Base-by-base conservation (phyloP, 2,797 vertebrate genomes). In the Mormyrus hasselquistii region DNA sequence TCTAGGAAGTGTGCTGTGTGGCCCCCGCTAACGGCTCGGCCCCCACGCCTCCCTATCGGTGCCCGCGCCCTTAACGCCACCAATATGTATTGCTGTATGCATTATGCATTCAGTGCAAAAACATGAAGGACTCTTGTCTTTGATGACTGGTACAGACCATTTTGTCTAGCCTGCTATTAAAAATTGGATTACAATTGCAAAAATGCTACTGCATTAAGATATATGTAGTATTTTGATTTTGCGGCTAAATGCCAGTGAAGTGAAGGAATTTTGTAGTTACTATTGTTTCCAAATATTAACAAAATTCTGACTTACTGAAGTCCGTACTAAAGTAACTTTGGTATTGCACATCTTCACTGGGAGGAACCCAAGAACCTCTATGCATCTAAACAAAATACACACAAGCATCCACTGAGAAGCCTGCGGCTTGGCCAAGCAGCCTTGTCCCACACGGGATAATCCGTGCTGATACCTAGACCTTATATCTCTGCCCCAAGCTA, bases 361-460 rank as follows among this genome's bases (percentile, higher is more conserved):
- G 57, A 62, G n/a, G n/a, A 62, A 62, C 57, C n/a, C n/a, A 62
- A 8, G 57, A 62, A 9, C n/a, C 57, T 62, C n/a, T 62, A 62
- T 62, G 2, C 88, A 90, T 92, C 90, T 88, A 90, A 4, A 50
- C 89, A 86, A 90, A n/a, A 90, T 89, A 90, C 57, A 89, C 89
- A 92, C 86, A 25, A 62, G 14, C 29, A 1, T 34, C 8, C 38
- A 62, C 0, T 44, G 87, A 52, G 44, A 83, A 53, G 87, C 88
- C 89, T 76, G 12, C 3, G 3, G 29, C 29, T 14, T 76, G 34
- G 12, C 38, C 25, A 79, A 44, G 34, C 73, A 44, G 73, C 34
- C 38, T 14, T 2, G 38, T 7, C 0, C 73, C 38, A 44, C 73
- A 79, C 12, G 7, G 73, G 38, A 79, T 5, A 69, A 14, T 34